Evolutionary conservation across 2,113 vertebrate genomes (phyloP).

Genomic region (Dryoscopus gambensis): DNA sequence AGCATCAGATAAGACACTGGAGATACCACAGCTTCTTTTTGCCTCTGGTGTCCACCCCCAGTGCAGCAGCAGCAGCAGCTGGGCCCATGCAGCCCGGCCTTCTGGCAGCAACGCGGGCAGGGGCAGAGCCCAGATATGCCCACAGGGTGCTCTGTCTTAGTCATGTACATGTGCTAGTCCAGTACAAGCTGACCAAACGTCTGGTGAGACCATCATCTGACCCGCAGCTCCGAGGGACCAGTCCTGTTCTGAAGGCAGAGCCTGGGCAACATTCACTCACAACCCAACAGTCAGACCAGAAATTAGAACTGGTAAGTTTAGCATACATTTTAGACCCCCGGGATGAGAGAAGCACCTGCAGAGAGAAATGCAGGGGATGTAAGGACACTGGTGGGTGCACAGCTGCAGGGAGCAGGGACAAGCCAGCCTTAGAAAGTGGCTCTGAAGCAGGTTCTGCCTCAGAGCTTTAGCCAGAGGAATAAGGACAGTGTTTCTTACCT

Average conservation of each 20-base stretch:
- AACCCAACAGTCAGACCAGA: neutral
- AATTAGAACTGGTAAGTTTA: neutral
- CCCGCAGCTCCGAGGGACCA: neutral
- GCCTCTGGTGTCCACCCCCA: neutral
- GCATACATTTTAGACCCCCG: neutral
- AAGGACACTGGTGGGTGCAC: neutral
- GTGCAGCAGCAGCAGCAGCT: neutral
- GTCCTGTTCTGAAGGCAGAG: neutral
- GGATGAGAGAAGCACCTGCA: neutral
- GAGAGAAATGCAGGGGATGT: neutral
- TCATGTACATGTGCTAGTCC: neutral
- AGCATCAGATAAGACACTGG: neutral
- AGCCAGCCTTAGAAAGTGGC: neutral
- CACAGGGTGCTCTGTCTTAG: neutral
- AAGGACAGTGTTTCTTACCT: neutral
- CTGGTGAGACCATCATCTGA: neutral
- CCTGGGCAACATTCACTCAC: neutral
- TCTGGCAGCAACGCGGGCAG: neutral
- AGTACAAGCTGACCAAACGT: fast-evolving
- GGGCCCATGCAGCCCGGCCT: fast-evolving
- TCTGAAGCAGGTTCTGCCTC: neutral
- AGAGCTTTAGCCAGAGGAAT: neutral
- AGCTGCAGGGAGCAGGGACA: neutral
- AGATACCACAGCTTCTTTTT: neutral
- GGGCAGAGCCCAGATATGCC: fast-evolving